Percentiles rank a stretch among this genome's conserved stretches.
Evolutionary conservation across 2,797 vertebrate species (phyloP).

Genomic region (Borostomias antarcticus): DNA sequence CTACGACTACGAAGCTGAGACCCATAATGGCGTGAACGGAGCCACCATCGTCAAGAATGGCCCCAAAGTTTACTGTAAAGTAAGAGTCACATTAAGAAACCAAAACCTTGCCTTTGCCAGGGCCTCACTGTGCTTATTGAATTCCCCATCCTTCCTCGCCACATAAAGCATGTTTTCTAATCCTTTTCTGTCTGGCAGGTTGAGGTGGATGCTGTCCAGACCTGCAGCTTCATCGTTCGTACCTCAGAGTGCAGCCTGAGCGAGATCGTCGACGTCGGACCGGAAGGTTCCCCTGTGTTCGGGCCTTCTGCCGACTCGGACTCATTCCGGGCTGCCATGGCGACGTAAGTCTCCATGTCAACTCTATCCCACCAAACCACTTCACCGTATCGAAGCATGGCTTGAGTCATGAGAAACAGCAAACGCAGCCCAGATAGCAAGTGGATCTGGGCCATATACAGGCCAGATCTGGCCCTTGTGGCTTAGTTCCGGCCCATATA

Average conservation of each 20-base stretch:
- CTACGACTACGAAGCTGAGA: constrained; percentile 87
- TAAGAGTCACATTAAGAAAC: constrained; percentile 41
- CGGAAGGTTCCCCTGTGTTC: constrained; percentile 69
- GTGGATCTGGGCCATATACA: too few relatives aligned
- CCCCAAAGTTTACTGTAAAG: constrained; percentile 87
- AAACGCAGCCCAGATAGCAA: too few relatives aligned
- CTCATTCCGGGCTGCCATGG: constrained; percentile 85
- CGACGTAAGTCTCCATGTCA: constrained; percentile 73
- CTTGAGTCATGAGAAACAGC: too few relatives aligned
- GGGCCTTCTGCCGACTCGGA: constrained; percentile 77
- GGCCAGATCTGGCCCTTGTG: too few relatives aligned
- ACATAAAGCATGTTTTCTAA: background rate
- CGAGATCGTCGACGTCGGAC: constrained; percentile 72
- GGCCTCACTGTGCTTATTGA: background rate
- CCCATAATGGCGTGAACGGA: constrained; percentile 79
- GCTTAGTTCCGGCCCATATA: too few relatives aligned
- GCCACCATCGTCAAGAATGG: constrained; percentile 78
- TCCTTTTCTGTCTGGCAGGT: constrained; percentile 72
- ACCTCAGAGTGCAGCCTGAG: constrained; percentile 85
- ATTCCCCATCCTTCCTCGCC: background rate
- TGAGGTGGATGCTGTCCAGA: constrained; percentile 90
- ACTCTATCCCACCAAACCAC: background rate
- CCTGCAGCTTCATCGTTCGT: constrained; percentile 84
- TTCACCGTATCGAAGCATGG: background rate
- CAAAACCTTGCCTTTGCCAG: background rate